These are phyloP conservation scores for Neosilurus hyrtlii DNA, from an alignment of 2,797 vertebrate genomes.

Conservation along the genomic window DNA sequence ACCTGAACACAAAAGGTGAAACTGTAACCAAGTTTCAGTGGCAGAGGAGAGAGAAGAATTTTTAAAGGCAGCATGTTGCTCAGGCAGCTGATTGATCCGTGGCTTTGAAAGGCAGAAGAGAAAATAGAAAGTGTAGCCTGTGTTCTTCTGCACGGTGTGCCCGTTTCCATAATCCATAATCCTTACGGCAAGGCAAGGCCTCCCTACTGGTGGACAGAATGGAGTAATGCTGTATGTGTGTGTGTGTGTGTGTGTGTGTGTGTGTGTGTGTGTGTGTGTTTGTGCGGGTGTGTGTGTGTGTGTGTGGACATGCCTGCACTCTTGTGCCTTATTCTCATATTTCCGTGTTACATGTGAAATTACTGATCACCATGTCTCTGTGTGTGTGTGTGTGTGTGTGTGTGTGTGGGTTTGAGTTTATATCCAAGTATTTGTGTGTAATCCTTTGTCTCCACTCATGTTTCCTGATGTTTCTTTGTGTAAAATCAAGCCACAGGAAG, in stretches of 20 bases:
- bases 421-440: constrained; percentile 31
- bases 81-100: background rate
- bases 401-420: constrained; percentile 11
- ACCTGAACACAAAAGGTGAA: background rate
- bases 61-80: constrained; percentile 3
- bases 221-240: constrained; percentile 23
- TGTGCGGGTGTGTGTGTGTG: constrained; percentile 15
- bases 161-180: constrained; percentile 27
- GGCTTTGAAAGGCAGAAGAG: constrained; percentile 13
- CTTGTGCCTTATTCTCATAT: background rate
- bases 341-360: background rate
- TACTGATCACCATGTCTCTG: background rate
- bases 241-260: background rate
- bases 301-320: background rate
- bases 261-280: background rate
- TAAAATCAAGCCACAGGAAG: constrained; percentile 39
- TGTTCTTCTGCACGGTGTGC: constrained; percentile 8
- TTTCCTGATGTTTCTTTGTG: constrained; percentile 50
- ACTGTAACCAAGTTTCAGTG: background rate
- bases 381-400: constrained; percentile 2
- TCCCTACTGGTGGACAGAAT: constrained; percentile 9
- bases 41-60: background rate
- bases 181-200: constrained; percentile 16
- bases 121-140: constrained; percentile 7
- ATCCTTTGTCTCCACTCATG: constrained; percentile 25